Evolutionary conservation across 2,888 invertebrate species (phyloP), one percentile per base, ranked within the genome.

Genomic region (Erynnis tages): DNA sequence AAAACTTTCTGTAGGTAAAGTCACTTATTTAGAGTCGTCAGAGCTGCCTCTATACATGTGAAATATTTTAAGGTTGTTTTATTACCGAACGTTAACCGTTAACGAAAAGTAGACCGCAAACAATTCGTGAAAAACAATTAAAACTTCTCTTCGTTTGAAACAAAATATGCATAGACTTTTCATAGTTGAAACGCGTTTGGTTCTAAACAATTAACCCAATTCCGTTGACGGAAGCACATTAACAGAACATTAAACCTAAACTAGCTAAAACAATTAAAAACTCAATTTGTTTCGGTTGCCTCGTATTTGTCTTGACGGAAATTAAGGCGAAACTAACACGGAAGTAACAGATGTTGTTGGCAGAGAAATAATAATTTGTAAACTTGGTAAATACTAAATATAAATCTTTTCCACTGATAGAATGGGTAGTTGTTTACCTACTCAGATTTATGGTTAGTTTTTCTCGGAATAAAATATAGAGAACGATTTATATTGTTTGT

Each of bases 181-280:
- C 19, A 17, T 19, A 19, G 27, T 41, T 41, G 27, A 27, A 41
- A 27, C 27, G 14, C 16, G 37, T 38, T 38, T 37, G 47, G 38
- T 27, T 17, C 35, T 16, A 10, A 16, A 16, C 27, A 41, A 49
- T 41, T 49, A 49, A 49, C 41, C 41, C 13, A 41, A 25, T 49
- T 47, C 34, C 19, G 40, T 41, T 27, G 19, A 41, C 50, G 27
- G 43, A 8, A 27, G 25, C 25, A 43, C 50, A 50, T 50, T 50
- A 50, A 43, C 41, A 43, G 27, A 35, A 34, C 32, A 41, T 35
- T 50, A 43, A 10, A 19, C 27, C 43, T 4, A 50, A 50, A 50
- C 35, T 43, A 35, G 29, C 17, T 19, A 19, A 29, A 35, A 43
- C 50, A 50, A 50, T 50, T 50, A 50, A 50, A 43, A 50, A 34